Base-by-base conservation (phyloP, 2,888 invertebrate genomes). In the Lithophane leautieri region DNA sequence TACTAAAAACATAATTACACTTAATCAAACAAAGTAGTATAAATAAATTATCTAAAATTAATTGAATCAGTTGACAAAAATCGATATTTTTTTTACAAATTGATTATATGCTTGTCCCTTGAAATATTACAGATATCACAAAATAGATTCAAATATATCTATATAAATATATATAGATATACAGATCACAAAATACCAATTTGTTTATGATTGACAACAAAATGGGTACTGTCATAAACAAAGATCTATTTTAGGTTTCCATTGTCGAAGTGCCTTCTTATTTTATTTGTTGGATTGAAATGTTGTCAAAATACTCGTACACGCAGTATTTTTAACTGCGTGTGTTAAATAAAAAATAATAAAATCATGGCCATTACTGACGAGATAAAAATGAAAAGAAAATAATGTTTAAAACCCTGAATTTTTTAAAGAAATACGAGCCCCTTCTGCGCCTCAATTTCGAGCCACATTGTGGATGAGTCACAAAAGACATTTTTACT, bases 401-500 rank as follows among this genome's bases (percentile, higher is more conserved):
- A 6, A 34, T n/a, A 34, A 47, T 50, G 50, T n/a, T n/a, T 52
- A 22, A 61, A 47, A 28, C 4, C 6, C 19, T 6, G 25, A 16
- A 42, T 25, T 58, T 54, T 54, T 34, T 28, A 70, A 47, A 40
- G 16, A 22, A 56, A 34, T 40, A 12, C 44, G 34, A 54, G 0
- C 28, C 4, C 25, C 28, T 11, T 50, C 66, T 19, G 56, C 16
- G 12, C 60, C 25, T 56, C 60, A 74, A 58, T 75, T n/a, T 22
- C 60, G 19, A 67, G 60, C 58, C 52, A 81, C 63, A 82, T 65
- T 77, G 73, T 61, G 65, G 58, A 65, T 16, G 65, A 65, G 52
- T 52, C 61, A 81, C 72, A 77, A 83, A 83, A 78, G 25, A 61
- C 65, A 73, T 81, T 74, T 85, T 73, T 66, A 72, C 68, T 44